phyloP scores from a whole-genome alignment of 2,113 vertebrate species.

The Larimichthys polyactis region DNA sequence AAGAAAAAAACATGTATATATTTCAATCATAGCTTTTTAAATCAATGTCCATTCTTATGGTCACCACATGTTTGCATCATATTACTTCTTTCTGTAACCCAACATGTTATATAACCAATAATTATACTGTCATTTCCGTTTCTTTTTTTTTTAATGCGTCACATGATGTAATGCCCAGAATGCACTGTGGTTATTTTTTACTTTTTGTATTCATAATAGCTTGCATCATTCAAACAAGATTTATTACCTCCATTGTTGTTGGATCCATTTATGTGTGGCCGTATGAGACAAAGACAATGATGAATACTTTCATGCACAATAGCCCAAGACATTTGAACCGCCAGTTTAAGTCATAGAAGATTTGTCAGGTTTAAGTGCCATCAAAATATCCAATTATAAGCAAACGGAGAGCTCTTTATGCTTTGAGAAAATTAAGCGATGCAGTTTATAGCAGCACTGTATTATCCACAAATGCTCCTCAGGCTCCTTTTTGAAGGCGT shows the following conservation, averaged over 20 bases:
- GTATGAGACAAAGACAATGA: constrained; percentile 12
- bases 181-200: background rate
- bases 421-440: background rate
- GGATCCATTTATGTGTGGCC: background rate
- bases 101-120: background rate
- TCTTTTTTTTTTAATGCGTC: background rate
- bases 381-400: background rate
- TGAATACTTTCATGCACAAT: background rate
- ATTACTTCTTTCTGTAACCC: background rate
- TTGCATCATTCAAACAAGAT: constrained; percentile 12
- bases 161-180: background rate
- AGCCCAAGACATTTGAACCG: background rate
- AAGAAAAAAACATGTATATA: background rate
- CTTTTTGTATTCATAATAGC: background rate
- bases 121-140: background rate
- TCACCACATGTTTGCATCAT: background rate
- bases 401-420: background rate
- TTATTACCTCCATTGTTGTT: background rate
- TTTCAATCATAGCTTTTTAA: background rate
- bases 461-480: background rate
- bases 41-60: background rate
- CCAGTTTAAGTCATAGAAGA: background rate
- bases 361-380: background rate
- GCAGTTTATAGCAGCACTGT: background rate
- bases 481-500: background rate